Conservation (phyloP, 2,797 vertebrate species). For the Eospalax fontanierii region DNA sequence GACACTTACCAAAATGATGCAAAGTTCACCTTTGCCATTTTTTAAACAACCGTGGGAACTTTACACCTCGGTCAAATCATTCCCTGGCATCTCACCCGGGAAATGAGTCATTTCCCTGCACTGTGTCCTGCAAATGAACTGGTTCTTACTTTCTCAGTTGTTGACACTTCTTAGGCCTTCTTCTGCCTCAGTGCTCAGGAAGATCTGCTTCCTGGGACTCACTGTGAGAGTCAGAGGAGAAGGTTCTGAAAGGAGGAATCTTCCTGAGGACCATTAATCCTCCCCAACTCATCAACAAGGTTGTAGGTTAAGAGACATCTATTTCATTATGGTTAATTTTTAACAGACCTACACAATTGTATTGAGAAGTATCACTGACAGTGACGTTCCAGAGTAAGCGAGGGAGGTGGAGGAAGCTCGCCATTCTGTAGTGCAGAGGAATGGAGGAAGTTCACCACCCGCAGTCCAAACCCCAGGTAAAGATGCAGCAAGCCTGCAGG, state of each 20-base stretch:
- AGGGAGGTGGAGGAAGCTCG: not conserved
- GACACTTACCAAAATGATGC: not conserved
- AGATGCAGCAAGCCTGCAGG: not conserved
- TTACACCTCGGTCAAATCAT: not conserved
- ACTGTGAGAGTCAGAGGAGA: not conserved
- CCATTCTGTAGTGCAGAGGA: not conserved
- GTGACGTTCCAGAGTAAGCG: not conserved
- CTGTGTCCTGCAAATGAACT: not conserved
- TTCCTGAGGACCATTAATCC: not conserved
- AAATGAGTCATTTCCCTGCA: not conserved
- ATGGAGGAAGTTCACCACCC: not conserved
- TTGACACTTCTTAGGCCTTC: not conserved
- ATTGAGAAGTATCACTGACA: slow-evolving; percentile 46
- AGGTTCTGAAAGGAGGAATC: not conserved
- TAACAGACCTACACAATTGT: slow-evolving; percentile 56
- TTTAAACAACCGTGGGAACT: not conserved
- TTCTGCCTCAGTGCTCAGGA: not conserved
- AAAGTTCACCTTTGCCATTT: not conserved
- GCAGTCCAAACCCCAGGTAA: not conserved
- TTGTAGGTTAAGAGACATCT: slow-evolving; percentile 11
- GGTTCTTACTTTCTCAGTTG: not conserved
- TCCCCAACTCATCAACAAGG: not conserved
- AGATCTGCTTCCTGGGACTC: not conserved
- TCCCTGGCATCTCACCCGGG: not conserved
- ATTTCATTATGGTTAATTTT: slow-evolving; percentile 60